A percentile compares a stretch with the other conserved stretches of the same genome.
These are phyloP conservation scores for Hydroisotoma schaefferi DNA, from an alignment of 2,888 invertebrate genomes.

Conservation along the genomic window DNA sequence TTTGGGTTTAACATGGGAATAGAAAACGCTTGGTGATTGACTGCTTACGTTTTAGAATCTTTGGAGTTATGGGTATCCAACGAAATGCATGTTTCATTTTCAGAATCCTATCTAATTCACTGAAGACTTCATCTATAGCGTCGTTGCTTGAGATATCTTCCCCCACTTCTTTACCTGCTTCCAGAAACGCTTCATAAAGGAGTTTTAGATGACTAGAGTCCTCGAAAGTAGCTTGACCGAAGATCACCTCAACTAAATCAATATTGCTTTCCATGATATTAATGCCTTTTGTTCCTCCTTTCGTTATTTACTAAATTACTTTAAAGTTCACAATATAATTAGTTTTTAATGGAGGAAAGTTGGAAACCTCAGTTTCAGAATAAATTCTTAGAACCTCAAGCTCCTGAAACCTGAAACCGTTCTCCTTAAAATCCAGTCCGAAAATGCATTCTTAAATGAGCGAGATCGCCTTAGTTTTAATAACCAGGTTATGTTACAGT, in stretches of 20 bases:
- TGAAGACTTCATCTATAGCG: background rate
- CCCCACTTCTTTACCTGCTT: background rate
- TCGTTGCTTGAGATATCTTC: background rate
- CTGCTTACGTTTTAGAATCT: conserved; percentile 23
- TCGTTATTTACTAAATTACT: no score
- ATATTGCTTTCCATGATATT: no score
- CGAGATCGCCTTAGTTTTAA: no score
- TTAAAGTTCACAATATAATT: no score
- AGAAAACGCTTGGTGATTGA: background rate
- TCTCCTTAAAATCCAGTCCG: no score
- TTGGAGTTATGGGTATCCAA: conserved; percentile 23
- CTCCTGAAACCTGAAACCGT: no score
- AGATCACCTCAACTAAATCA: conserved; percentile 2
- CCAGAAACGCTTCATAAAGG: conserved; percentile 3
- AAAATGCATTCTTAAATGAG: no score
- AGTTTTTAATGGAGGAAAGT: no score
- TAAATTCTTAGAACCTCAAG: no score
- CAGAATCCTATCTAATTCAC: conserved; percentile 18
- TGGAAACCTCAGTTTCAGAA: no score
- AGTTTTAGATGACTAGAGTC: conserved; percentile 3
- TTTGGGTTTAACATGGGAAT: background rate
- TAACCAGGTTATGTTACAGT: no score
- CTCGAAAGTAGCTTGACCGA: background rate
- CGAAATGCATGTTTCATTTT: conserved; percentile 21
- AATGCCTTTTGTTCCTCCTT: no score